Percentiles rank a stretch among this genome's conserved stretches.
Evolutionary conservation across 2,797 vertebrate species (phyloP).

Genomic region (Caiman crocodilus): DNA sequence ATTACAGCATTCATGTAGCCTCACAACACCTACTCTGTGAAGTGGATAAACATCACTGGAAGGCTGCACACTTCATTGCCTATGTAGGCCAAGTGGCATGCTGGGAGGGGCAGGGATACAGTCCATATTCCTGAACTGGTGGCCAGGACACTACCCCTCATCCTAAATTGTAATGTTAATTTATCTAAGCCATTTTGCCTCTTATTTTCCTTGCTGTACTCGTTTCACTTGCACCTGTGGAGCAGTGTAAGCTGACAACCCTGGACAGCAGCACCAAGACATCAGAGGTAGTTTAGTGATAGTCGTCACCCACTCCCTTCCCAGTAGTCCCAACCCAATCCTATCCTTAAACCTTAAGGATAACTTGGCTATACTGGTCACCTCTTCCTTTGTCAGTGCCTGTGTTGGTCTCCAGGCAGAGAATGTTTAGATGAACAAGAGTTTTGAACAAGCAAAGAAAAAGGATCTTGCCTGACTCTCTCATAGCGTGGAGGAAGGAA

Average conservation of each 20-base stretch:
- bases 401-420: neutral
- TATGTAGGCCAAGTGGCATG: neutral
- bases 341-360: no score
- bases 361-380: neutral
- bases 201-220: neutral
- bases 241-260: no score
- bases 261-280: accelerated
- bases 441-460: neutral
- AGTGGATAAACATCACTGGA: neutral
- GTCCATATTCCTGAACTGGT: neutral
- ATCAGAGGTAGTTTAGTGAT: neutral
- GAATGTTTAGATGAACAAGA: neutral
- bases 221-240: neutral
- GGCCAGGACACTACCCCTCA: neutral
- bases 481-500: neutral
- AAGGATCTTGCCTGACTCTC: neutral
- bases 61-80: neutral
- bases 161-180: neutral
- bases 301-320: neutral
- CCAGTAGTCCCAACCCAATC: neutral
- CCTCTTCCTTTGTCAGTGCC: neutral
- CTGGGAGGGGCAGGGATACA: neutral
- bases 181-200: neutral
- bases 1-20: neutral
- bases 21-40: neutral